Evolutionary conservation across 2,797 vertebrate genomes (phyloP), one percentile per base, ranked within the genome.

Genomic region (Brotula barbata): DNA sequence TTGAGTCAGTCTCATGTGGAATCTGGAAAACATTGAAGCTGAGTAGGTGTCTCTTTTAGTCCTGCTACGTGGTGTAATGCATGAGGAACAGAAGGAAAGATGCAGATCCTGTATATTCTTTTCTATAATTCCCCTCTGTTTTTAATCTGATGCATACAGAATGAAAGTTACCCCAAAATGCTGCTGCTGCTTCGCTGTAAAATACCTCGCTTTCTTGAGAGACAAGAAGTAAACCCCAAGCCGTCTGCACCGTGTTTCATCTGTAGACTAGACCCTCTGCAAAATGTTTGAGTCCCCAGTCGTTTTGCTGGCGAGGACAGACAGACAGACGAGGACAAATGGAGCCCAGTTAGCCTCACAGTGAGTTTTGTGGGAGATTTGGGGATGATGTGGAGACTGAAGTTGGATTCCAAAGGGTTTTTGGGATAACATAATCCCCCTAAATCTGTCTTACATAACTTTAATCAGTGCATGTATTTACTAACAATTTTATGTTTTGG

Each of bases 21-120:
- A 42, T 40, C 42, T 11, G 28, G 40, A 80, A 69, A 67, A 69
- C 77, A 46, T 64, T 50, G 20, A 56, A 22, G 57, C 47, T 23
- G 41, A 68, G 66, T 55, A 77, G 74, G 64, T 9, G 62, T 31
- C 15, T 62, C 33, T 56, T 73, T 74, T 44, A 47, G 62, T 49
- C 31, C 49, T 46, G 55, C 67, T 55, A 73, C 20, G 17, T 65
- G 64, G 43, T 42, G 49, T 67, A 19, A 22, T 52, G 10, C 15
- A 56, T 58, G 20, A 58, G 9, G 34, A 66, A 3, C 12, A 34
- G 36, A 10, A 16, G 9, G 62, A 21, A 45, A 50, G 17, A 56
- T 16, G 20, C 41, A 64, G 39, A 49, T n/a, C n/a, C n/a, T n/a
- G n/a, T n/a, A n/a, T n/a, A n/a, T n/a, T n/a, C n/a, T n/a, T n/a